Conservation (phyloP, 2,113 vertebrate species). For the Corythaixoides concolor region DNA sequence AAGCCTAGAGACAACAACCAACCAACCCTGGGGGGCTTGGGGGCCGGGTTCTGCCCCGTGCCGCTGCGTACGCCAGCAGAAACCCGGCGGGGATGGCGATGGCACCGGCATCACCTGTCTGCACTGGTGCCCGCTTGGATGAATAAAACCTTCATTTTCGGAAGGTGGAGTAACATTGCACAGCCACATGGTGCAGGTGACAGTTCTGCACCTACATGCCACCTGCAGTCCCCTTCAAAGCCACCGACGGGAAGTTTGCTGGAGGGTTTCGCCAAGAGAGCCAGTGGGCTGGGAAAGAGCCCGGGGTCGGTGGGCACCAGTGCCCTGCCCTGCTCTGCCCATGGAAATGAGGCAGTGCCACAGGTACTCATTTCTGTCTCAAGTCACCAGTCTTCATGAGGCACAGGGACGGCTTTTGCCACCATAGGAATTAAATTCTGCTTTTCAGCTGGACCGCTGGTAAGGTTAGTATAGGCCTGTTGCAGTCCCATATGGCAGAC, state of each 20-base stretch:
- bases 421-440: background rate
- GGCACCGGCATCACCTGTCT: rapidly evolving
- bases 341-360: background rate
- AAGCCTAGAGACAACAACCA: background rate
- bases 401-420: background rate
- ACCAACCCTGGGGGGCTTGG: background rate
- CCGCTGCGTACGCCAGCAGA: rapidly evolving
- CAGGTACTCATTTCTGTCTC: background rate
- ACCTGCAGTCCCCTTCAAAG: background rate
- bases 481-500: background rate
- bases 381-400: background rate
- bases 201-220: rapidly evolving
- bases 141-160: background rate
- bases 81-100: rapidly evolving
- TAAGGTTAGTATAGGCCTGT: background rate
- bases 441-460: background rate
- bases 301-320: rapidly evolving
- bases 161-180: background rate
- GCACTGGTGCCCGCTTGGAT: rapidly evolving
- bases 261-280: background rate
- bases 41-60: rapidly evolving
- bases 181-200: rapidly evolving
- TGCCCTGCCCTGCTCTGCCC: background rate
- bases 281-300: background rate
- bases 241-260: rapidly evolving